Conservation (phyloP, 2,888 invertebrate species). For the Oligia latruncula region DNA sequence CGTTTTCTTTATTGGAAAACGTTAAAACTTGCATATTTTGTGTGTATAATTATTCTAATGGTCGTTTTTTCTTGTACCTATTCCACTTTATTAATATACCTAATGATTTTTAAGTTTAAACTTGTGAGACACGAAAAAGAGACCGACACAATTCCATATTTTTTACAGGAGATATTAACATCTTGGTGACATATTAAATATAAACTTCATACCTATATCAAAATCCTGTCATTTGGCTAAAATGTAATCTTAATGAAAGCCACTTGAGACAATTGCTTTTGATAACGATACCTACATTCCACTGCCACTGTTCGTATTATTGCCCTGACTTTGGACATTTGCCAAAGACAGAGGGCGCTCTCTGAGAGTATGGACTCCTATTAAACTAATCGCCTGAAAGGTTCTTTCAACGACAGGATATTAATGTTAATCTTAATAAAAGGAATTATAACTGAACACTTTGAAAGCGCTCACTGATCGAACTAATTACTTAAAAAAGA, state of each 20-base stretch:
- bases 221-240: not conserved
- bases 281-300: conserved; percentile 9
- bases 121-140: not conserved
- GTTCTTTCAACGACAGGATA: conserved; percentile 20
- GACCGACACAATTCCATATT: too few species aligned
- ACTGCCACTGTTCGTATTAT: not conserved
- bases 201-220: not conserved
- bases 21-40: not conserved
- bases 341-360: conserved; percentile 26
- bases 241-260: not conserved
- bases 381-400: conserved; percentile 70
- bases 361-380: conserved; percentile 57
- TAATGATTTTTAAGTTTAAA: not conserved
- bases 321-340: not conserved
- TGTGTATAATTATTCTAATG: too few species aligned
- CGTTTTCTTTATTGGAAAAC: not conserved
- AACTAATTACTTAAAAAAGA: not conserved
- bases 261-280: conserved; percentile 3
- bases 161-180: not conserved
- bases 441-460: not conserved
- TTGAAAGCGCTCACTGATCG: not conserved
- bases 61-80: not conserved
- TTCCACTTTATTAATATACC: not conserved
- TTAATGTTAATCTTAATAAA: not conserved
- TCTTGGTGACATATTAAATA: not conserved